A percentile compares a stretch with the other conserved stretches of the same genome.
phyloP scores from a whole-genome alignment of 2,113 vertebrate species.

The Podocnemis expansa region DNA sequence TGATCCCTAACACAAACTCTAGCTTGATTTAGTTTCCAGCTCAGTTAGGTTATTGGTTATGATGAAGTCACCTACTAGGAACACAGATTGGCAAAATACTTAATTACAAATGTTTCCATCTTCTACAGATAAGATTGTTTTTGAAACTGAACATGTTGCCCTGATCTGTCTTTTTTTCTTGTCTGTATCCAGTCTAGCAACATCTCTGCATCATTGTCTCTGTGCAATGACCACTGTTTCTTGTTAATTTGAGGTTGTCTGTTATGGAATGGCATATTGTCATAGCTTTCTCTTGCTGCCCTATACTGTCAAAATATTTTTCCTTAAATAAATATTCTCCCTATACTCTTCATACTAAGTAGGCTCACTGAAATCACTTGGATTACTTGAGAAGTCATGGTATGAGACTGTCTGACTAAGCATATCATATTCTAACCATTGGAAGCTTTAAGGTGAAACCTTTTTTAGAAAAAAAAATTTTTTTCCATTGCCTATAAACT shows the following conservation, averaged over 20 bases:
- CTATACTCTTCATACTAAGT: neutral
- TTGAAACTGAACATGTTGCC: neutral
- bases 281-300: neutral
- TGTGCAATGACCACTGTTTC: neutral
- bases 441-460: neutral
- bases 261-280: neutral
- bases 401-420: neutral
- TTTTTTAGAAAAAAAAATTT: no score
- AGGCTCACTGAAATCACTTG: neutral
- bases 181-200: neutral
- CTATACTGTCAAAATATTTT: neutral
- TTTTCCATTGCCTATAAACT: neutral
- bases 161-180: neutral
- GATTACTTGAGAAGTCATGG: neutral
- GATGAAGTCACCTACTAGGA: neutral
- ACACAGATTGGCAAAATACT: neutral
- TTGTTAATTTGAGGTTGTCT: neutral
- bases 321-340: neutral
- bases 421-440: neutral
- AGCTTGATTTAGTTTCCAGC: neutral
- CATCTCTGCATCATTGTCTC: neutral
- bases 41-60: neutral
- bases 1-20: neutral
- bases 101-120: neutral
- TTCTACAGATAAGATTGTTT: neutral